phyloP scores from a whole-genome alignment of 1,140 invertebrate genomes.

The Nomia melanderi region DNA sequence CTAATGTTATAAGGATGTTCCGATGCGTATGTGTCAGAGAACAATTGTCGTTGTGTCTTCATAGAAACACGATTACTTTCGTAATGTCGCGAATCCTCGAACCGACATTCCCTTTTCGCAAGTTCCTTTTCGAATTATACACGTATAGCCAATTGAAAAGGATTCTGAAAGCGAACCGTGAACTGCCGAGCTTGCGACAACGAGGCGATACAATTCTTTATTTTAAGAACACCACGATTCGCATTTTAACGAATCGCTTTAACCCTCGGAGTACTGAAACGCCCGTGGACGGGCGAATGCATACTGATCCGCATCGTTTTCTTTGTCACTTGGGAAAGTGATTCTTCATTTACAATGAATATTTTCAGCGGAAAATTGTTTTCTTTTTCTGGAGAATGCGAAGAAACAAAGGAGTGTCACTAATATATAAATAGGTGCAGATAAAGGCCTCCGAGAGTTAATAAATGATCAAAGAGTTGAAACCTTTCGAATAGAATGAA shows the following conservation, averaged over 20 bases:
- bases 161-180: not conserved
- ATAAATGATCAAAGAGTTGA: not conserved
- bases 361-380: too few relatives aligned
- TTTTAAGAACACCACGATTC: not conserved
- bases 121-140: conserved; percentile 8
- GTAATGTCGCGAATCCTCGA: not conserved
- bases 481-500: not conserved
- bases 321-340: too few relatives aligned
- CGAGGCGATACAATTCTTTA: conserved; percentile 2
- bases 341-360: too few relatives aligned
- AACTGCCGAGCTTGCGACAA: conserved; percentile 33
- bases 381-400: too few relatives aligned
- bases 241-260: not conserved
- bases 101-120: not conserved
- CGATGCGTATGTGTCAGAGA: conserved; percentile 11
- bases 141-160: not conserved
- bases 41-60: conserved; percentile 23
- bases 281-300: too few relatives aligned
- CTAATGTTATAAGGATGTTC: conserved; percentile 30
- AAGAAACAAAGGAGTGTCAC: too few relatives aligned
- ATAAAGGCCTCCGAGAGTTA: too few relatives aligned
- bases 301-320: too few relatives aligned
- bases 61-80: not conserved
- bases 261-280: too few relatives aligned
- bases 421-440: too few relatives aligned